Percentiles rank a stretch among this genome's conserved stretches.
Conservation (phyloP, 2,113 vertebrate genomes). For the Asarcornis scutulata region DNA sequence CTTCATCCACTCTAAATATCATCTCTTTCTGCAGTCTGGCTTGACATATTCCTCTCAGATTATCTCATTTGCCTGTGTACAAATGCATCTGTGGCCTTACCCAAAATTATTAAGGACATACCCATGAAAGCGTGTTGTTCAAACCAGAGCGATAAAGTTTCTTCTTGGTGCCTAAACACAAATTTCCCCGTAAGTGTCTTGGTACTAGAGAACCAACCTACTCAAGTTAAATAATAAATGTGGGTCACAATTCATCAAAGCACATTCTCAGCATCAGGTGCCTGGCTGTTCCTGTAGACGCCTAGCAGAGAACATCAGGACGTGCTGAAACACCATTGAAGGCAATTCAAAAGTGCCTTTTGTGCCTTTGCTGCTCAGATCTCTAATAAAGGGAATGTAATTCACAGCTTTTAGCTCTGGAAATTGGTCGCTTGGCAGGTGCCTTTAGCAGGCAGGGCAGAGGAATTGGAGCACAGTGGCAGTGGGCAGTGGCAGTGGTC, state of each 20-base stretch:
- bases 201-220: background rate
- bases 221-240: background rate
- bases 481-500: background rate
- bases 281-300: background rate
- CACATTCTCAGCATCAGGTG: background rate
- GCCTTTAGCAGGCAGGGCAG: background rate
- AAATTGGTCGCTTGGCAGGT: fast-evolving
- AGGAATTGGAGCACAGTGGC: background rate
- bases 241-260: background rate
- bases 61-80: background rate
- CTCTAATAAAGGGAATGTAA: fast-evolving
- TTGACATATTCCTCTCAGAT: background rate
- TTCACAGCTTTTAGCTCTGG: background rate
- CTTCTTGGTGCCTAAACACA: background rate
- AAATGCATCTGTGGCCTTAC: background rate
- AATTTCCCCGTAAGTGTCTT: background rate
- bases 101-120: background rate
- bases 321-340: background rate
- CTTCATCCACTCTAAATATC: slow-evolving; percentile 7
- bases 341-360: background rate
- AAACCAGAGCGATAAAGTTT: background rate
- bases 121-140: background rate
- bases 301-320: background rate
- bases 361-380: background rate
- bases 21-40: background rate